Percentiles rank a stretch among this genome's conserved stretches.
These are phyloP conservation scores for Enoplolaimus lenunculus DNA, from an alignment of 2,888 invertebrate species.

Conservation along the genomic window DNA sequence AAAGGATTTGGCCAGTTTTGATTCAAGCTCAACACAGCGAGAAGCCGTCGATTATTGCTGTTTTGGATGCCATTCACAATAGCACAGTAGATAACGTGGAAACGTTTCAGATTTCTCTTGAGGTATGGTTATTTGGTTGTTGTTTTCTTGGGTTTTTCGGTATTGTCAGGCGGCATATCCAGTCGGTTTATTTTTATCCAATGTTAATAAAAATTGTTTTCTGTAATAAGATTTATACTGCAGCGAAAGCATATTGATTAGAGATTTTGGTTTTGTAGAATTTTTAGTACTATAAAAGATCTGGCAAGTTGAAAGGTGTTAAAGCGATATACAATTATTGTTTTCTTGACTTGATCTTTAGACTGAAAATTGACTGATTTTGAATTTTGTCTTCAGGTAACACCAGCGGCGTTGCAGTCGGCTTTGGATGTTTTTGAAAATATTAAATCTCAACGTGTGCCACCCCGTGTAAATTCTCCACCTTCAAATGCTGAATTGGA, in stretches of 20 bases:
- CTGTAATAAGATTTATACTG: too few species aligned
- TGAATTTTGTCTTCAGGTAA: background rate
- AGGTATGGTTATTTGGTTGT: too few species aligned
- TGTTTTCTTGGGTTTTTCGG: background rate
- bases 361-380: too few species aligned
- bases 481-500: too few species aligned
- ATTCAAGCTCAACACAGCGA: slow-evolving; percentile 61
- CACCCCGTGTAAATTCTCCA: background rate
- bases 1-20: slow-evolving; percentile 62
- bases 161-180: background rate
- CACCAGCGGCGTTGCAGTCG: background rate
- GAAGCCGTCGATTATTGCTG: slow-evolving; percentile 51
- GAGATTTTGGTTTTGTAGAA: too few species aligned
- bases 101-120: slow-evolving; percentile 32
- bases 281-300: too few species aligned
- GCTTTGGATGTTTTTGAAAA: background rate
- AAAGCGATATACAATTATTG: too few species aligned
- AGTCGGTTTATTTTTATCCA: too few species aligned
- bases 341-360: too few species aligned
- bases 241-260: too few species aligned
- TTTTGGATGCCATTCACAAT: slow-evolving; percentile 43
- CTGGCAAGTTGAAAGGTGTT: too few species aligned
- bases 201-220: too few species aligned
- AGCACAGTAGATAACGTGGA: slow-evolving; percentile 39
- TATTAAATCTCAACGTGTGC: background rate